Conservation (phyloP, 2,113 vertebrate genomes). For the Strix aluco region DNA sequence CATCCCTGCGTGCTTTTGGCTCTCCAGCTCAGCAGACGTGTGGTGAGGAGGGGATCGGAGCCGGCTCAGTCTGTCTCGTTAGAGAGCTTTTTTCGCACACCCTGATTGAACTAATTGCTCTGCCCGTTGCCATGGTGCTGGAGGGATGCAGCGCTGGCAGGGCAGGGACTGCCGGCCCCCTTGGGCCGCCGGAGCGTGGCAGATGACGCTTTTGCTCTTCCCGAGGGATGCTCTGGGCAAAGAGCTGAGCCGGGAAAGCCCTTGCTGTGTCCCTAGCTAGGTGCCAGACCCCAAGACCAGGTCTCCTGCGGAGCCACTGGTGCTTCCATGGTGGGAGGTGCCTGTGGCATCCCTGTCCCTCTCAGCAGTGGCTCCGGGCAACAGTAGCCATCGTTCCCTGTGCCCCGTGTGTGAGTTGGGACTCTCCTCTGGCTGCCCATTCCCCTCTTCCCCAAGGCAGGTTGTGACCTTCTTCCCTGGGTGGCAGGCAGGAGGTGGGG, state of each 20-base stretch:
- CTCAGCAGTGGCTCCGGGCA: neutral
- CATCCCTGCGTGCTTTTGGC: rapidly evolving
- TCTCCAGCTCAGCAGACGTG: rapidly evolving
- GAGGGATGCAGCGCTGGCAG: neutral
- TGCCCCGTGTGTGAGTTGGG: rapidly evolving
- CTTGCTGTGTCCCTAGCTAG: neutral
- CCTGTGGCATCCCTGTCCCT: neutral
- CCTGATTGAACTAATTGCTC: conserved; percentile 28
- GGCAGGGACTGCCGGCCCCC: neutral
- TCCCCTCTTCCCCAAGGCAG: neutral
- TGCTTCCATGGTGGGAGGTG: neutral
- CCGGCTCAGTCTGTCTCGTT: rapidly evolving
- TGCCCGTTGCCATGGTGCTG: neutral
- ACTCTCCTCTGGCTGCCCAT: neutral
- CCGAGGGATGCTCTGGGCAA: neutral
- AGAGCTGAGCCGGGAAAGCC: neutral
- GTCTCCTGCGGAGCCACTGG: neutral
- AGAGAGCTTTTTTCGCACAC: neutral
- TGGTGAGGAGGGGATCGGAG: neutral
- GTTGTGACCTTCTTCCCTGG: neutral
- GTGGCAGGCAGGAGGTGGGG: neutral
- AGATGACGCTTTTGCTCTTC: neutral
- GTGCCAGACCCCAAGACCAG: neutral
- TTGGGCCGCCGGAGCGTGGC: neutral
- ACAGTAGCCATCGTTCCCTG: neutral